Evolutionary conservation across 2,113 vertebrate species (phyloP).

Genomic region (Eptesicus fuscus): DNA sequence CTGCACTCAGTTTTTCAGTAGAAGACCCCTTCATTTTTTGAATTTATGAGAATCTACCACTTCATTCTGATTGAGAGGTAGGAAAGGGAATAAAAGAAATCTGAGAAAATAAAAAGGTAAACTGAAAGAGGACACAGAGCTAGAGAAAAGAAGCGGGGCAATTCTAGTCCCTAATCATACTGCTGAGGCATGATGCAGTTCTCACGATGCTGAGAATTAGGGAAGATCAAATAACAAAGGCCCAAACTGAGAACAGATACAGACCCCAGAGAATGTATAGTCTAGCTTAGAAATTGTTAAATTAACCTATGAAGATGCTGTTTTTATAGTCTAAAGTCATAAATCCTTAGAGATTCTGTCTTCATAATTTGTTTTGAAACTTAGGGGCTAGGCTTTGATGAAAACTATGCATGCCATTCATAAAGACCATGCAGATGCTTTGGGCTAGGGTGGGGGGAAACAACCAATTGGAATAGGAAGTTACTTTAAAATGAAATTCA

Average conservation of each 20-base stretch:
- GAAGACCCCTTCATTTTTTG: background rate
- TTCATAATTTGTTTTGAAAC: slow-evolving; percentile 35
- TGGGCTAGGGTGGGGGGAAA: background rate
- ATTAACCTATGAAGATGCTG: background rate
- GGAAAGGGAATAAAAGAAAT: background rate
- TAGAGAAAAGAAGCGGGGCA: background rate
- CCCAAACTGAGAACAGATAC: background rate
- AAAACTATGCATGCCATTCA: background rate
- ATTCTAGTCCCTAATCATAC: background rate
- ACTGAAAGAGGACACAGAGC: background rate
- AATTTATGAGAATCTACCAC: background rate
- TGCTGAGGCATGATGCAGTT: background rate
- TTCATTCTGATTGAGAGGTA: background rate
- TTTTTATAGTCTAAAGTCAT: background rate
- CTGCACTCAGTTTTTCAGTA: background rate
- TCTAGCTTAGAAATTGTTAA: slow-evolving; percentile 7
- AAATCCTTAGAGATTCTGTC: slow-evolving; percentile 2
- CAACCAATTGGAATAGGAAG: background rate
- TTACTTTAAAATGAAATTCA: slow-evolving; percentile 34
- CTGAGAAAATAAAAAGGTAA: background rate
- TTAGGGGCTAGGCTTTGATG: background rate
- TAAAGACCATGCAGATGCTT: background rate
- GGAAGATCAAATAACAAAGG: background rate
- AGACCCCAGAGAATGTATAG: background rate
- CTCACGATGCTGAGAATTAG: background rate